Conservation (phyloP, 2,888 invertebrate genomes). For the Ochropleura plecta region DNA sequence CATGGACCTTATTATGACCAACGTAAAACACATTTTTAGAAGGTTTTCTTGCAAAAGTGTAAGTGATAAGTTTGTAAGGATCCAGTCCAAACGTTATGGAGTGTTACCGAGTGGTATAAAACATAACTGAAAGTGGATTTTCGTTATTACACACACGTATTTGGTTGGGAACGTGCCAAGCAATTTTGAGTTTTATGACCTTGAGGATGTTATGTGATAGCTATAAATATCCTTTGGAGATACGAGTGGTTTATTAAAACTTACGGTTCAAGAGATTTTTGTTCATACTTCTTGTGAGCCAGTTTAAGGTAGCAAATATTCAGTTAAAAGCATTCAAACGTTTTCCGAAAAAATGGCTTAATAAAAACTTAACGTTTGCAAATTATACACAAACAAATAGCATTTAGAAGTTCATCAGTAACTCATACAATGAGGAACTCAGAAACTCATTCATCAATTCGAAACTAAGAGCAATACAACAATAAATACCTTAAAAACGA, state of each 20-base stretch:
- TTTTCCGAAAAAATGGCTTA: too few species aligned
- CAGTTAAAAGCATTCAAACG: neutral
- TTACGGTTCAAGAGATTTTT: conserved; percentile 54
- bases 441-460: conserved; percentile 36
- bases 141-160: conserved; percentile 78
- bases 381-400: conserved; percentile 13
- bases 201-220: conserved; percentile 61
- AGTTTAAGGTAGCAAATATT: neutral
- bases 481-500: conserved; percentile 36
- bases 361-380: neutral
- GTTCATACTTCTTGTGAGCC: conserved; percentile 12
- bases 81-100: conserved; percentile 73
- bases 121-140: conserved; percentile 83
- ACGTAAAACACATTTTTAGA: neutral
- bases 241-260: conserved; percentile 67
- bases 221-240: conserved; percentile 70
- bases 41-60: neutral
- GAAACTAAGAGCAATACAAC: conserved; percentile 40
- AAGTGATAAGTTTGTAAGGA: conserved; percentile 53
- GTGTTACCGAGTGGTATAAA: conserved; percentile 79
- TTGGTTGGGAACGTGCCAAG: conserved; percentile 75
- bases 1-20: conserved; percentile 15
- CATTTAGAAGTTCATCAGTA: conserved; percentile 34
- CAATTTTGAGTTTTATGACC: conserved; percentile 74
- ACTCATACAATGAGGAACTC: conserved; percentile 26